Evolutionary conservation across 2,888 invertebrate genomes (phyloP), one percentile per base, ranked within the genome.

Genomic region (Ypsolopha sequella): DNA sequence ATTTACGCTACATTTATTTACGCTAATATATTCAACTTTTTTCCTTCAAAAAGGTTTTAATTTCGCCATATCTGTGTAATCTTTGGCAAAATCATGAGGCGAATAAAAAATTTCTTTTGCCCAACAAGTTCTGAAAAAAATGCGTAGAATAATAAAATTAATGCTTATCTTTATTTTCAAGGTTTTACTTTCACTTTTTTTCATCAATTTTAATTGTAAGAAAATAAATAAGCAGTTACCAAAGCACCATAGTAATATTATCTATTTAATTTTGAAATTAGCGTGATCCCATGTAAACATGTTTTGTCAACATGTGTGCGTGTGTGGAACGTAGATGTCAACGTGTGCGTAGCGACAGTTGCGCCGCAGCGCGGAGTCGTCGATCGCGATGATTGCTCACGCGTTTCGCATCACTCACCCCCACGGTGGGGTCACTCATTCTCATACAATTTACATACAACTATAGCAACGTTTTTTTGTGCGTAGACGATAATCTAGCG

Each of bases 401-500:
- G 84, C 85, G 85, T 86, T 76, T 77, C 86, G 84, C 86, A 82
- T 82, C 82, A 76, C 71, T 80, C 81, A 69, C 80, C 82, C 82
- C 70, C 71, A 14, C 49, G 13, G 34, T 62, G 66, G 67, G 72
- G 75, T 73, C 73, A 76, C 76, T 68, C 66, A 75, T 80, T 80
- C 78, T 72, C 78, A 77, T 72, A 78, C 70, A 70, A 81, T 84
- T 82, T 80, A 81, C 80, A 80, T 82, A 75, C 68, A 60, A 65
- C 67, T 71, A 66, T 64, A 75, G 80, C 55, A 66, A 66, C 62
- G 59, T 56, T 56, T 68, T n/a, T 77, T 79, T 73, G 69, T 51
- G 11, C 13, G 11, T 45, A 35, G 35, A 44, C 24, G 46, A 46
- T 46, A 46, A 46, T 46, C 34, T 33, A 38, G 7, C 8, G 35